Evolutionary conservation across 2,797 vertebrate genomes (phyloP), one percentile per base, ranked within the genome.

Genomic region (Catostomus latipinnis): DNA sequence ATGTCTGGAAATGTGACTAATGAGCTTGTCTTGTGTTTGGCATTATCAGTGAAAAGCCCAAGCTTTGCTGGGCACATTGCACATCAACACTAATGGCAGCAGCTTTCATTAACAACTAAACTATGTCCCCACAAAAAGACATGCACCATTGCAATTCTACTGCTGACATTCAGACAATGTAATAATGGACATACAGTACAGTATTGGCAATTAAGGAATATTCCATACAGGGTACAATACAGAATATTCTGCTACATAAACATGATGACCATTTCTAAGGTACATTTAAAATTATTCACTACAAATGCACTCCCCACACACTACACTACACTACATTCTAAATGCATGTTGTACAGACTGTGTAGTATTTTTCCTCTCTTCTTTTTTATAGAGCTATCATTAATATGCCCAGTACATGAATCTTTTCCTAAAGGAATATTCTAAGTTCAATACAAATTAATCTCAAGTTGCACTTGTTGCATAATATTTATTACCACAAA

Each of bases 1-100:
- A 10, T 9, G 49, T 74, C 58, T 74, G 18, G 9, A 62, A 46
- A n/a, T 43, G 48, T 43, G 7, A 45, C 6, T 78, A 70, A 70
- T 78, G 57, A 78, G 75, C 48, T 16, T 60, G 50, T 54, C 52
- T 67, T 56, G 18, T 61, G n/a, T 61, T 70, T 52, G 56, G 48
- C 9, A 70, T 34, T 60, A 58, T 77, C 65, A 77, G 43, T 22
- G 22, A 56, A 57, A 67, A 67, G 74, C 46, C 63, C 48, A 62
- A 75, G 53, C 57, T 50, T 75, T 65, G 1, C 61, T 53, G 52
- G 50, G 34, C 34, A 34, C 34, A 34, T 34, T 34, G 34, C 34
- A 34, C 4, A 34, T 52, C 48, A 65, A n/a, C 34, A 4, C 34
- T 34, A 34, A 34, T 34, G 34, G 3, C 34, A 34, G 34, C 34